phyloP scores from a whole-genome alignment of 2,797 vertebrate genomes.

The Nannoperca australis region DNA sequence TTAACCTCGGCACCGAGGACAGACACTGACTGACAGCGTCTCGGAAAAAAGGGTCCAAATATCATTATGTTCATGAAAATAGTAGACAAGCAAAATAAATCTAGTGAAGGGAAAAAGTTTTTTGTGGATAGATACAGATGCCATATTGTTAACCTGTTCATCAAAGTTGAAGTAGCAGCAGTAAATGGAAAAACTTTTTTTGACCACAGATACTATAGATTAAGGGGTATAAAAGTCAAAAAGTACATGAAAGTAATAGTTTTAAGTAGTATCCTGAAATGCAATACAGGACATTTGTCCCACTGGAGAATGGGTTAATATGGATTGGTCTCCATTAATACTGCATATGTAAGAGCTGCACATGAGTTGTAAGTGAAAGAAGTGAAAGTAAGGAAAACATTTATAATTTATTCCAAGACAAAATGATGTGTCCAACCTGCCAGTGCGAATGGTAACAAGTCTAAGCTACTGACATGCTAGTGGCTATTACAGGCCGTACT shows the following conservation, averaged over 20 bases:
- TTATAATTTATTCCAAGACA: neutral
- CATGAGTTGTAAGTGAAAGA: neutral
- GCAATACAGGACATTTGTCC: neutral
- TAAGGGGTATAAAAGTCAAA: neutral
- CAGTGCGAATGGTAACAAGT: neutral
- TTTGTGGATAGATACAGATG: neutral
- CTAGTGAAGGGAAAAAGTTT: neutral
- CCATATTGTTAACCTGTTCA: neutral
- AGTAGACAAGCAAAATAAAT: constrained; percentile 1
- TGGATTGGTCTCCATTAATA: neutral
- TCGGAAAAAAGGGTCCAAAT: neutral
- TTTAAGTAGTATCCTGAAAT: neutral
- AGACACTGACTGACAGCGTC: constrained; percentile 34
- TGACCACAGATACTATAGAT: neutral
- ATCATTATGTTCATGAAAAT: constrained; percentile 2
- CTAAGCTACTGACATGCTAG: neutral
- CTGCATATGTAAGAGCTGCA: neutral
- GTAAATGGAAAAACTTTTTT: neutral
- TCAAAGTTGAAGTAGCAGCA: neutral
- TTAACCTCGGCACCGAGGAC: constrained; percentile 19
- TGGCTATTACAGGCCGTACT: neutral
- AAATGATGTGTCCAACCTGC: neutral
- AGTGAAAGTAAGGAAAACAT: neutral
- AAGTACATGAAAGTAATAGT: neutral
- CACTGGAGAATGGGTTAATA: neutral